These are phyloP conservation scores for Ophthalmolycus amberensis DNA, from an alignment of 2,113 vertebrate genomes.

Conservation along the genomic window DNA sequence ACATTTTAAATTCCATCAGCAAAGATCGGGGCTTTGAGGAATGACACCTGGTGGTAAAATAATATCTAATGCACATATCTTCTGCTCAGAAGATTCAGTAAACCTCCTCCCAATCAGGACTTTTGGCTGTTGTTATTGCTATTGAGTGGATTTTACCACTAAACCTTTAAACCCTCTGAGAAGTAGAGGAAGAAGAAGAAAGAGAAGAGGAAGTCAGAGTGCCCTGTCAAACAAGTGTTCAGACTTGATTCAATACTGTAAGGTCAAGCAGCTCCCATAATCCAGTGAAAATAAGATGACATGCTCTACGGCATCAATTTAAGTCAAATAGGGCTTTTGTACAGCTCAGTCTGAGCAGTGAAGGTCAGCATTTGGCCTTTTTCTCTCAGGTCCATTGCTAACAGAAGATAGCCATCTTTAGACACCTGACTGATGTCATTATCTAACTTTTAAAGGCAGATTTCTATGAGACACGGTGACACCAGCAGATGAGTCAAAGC, in stretches of 20 bases:
- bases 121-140: background rate
- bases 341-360: conserved; percentile 5
- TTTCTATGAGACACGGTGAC: conserved; percentile 4
- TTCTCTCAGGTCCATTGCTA: background rate
- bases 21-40: conserved; percentile 1
- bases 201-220: background rate
- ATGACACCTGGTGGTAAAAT: background rate
- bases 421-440: conserved; percentile 5
- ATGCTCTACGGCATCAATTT: conserved; percentile 1
- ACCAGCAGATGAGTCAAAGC: background rate
- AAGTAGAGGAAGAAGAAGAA: background rate
- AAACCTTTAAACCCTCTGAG: conserved; percentile 4
- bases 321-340: conserved; percentile 7
- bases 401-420: conserved; percentile 1
- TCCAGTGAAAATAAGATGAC: conserved; percentile 27
- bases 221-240: conserved; percentile 31
- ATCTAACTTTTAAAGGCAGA: conserved; percentile 9
- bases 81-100: background rate
- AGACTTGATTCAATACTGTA: conserved; percentile 27
- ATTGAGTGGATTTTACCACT: background rate
- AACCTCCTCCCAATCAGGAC: background rate
- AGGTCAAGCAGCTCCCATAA: conserved; percentile 39
- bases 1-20: conserved; percentile 12
- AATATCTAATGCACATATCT: background rate
- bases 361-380: conserved; percentile 16